A percentile compares a stretch with the other conserved stretches of the same genome.
Evolutionary conservation across 2,113 vertebrate genomes (phyloP).

Genomic region (Tinamus guttatus): DNA sequence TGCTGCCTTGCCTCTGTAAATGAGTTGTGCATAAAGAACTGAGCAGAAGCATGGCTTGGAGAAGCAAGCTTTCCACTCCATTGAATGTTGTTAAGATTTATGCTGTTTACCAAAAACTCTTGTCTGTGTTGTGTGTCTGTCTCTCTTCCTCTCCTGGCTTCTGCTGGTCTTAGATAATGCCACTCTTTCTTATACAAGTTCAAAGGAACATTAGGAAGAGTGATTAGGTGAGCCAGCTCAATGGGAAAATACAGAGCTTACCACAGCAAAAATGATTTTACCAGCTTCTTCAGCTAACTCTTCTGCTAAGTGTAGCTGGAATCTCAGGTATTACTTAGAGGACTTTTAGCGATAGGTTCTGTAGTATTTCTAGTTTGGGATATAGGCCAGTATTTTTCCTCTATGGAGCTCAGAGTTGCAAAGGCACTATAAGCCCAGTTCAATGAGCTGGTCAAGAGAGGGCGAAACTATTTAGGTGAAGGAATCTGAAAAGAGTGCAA

Average conservation of each 20-base stretch:
- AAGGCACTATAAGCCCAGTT: not conserved
- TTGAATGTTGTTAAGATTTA: conserved; percentile 29
- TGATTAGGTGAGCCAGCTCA: not conserved
- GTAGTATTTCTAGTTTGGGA: not conserved
- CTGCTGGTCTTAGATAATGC: not conserved
- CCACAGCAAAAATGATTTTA: not conserved
- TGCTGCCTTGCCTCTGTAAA: conserved; percentile 3
- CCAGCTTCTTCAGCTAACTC: not conserved
- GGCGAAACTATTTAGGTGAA: not conserved
- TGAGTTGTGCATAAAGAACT: not conserved
- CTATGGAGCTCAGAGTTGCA: not conserved
- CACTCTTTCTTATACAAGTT: not conserved
- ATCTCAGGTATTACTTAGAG: not conserved
- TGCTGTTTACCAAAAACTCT: conserved; percentile 25
- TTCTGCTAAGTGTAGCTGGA: not conserved
- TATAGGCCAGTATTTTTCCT: not conserved
- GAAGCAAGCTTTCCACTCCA: conserved; percentile 10
- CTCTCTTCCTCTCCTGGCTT: conserved; percentile 51
- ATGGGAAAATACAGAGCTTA: not conserved
- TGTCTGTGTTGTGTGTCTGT: not conserved
- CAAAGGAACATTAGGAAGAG: not conserved
- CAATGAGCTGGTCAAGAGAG: not conserved
- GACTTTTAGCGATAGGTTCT: not conserved
- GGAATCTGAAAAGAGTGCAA: not conserved
- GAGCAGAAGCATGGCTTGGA: conserved; percentile 15